A percentile compares a stretch with the other conserved stretches of the same genome.
Evolutionary conservation across 1,140 invertebrate species (phyloP).

Genomic region (Homalodisca vitripennis): DNA sequence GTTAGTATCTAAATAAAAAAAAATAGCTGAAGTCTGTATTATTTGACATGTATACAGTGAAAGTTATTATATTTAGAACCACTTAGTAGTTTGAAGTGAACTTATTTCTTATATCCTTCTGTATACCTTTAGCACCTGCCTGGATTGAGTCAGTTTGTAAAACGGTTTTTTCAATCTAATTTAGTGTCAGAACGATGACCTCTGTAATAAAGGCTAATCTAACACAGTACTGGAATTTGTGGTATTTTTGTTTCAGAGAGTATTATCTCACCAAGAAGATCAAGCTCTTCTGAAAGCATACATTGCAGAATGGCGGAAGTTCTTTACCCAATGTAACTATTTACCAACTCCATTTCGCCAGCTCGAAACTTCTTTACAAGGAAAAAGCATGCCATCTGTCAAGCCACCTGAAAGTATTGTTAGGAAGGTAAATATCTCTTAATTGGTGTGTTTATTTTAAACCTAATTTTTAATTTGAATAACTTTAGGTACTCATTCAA

Average conservation of each 20-base stretch:
- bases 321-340: slow-evolving; percentile 97
- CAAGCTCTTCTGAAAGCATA: slow-evolving; percentile 94
- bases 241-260: slow-evolving; percentile 56
- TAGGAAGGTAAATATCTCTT: slow-evolving; percentile 59
- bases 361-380: slow-evolving; percentile 77
- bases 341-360: slow-evolving; percentile 94
- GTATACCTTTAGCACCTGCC: too few relatives aligned
- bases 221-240: slow-evolving; percentile 19
- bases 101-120: too few relatives aligned
- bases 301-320: slow-evolving; percentile 95
- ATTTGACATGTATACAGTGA: too few relatives aligned
- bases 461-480: background rate
- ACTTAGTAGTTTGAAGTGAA: too few relatives aligned
- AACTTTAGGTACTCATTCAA: background rate
- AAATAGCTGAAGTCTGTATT: too few relatives aligned
- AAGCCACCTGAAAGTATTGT: slow-evolving; percentile 88
- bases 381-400: slow-evolving; percentile 57
- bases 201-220: too few relatives aligned
- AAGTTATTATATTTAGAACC: too few relatives aligned
- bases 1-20: too few relatives aligned
- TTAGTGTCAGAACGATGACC: too few relatives aligned
- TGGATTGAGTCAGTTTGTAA: too few relatives aligned
- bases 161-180: too few relatives aligned
- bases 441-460: too few relatives aligned
- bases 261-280: slow-evolving; percentile 88